Evolutionary conservation across 2,797 vertebrate genomes (phyloP).

Genomic region (Chromis chromis): DNA sequence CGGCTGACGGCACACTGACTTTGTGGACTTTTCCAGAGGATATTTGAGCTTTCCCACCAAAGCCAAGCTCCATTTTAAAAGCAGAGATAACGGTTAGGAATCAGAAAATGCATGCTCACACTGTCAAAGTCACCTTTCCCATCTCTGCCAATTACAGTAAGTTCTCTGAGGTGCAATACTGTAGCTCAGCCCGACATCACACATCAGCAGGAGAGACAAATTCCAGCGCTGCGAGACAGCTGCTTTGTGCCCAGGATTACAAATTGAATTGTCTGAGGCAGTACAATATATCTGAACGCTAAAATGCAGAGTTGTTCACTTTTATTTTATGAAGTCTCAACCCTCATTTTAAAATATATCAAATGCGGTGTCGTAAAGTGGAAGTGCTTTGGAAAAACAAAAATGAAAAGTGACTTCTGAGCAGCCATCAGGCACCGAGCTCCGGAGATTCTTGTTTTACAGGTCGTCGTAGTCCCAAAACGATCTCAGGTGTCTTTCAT

Average conservation of each 20-base stretch:
- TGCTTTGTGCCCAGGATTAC: constrained; percentile 53
- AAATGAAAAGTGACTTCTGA: constrained; percentile 35
- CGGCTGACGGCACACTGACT: constrained; percentile 33
- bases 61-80: constrained; percentile 55
- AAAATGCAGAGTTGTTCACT: constrained; percentile 59
- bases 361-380: constrained; percentile 30
- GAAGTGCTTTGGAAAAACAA: constrained; percentile 33
- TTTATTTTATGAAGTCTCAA: constrained; percentile 47
- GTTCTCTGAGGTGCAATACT: constrained; percentile 62
- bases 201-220: constrained; percentile 63
- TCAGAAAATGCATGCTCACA: constrained; percentile 52
- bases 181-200: constrained; percentile 54
- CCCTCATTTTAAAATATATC: constrained; percentile 41
- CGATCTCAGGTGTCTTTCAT: constrained; percentile 4
- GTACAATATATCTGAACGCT: constrained; percentile 47
- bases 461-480: neutral
- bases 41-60: constrained; percentile 44
- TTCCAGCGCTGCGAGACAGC: constrained; percentile 55
- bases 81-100: constrained; percentile 57
- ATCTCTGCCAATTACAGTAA: constrained; percentile 66
- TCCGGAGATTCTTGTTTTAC: neutral
- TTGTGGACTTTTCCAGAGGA: constrained; percentile 53
- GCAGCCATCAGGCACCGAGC: neutral
- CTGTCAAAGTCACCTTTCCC: constrained; percentile 73
- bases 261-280: constrained; percentile 59